These are phyloP conservation scores for Xylocampa areola DNA, from an alignment of 2,888 invertebrate species.

Conservation along the genomic window DNA sequence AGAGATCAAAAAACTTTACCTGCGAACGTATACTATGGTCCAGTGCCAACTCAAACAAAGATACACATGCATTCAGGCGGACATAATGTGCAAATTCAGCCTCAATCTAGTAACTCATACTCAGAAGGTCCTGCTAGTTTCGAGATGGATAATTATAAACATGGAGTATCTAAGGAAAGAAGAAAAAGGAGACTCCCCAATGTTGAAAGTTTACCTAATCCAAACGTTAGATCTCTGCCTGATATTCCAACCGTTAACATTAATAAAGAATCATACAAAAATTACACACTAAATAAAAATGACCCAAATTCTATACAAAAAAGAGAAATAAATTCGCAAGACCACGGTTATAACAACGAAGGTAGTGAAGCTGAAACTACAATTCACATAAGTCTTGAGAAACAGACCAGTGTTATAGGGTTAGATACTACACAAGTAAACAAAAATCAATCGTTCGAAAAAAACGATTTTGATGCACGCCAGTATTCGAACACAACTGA, in stretches of 20 bases:
- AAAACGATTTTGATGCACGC: slow-evolving; percentile 30
- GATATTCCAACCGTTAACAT: slow-evolving; percentile 54
- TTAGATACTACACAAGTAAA: slow-evolving; percentile 40
- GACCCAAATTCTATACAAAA: slow-evolving; percentile 38
- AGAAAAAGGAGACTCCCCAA: slow-evolving; percentile 64
- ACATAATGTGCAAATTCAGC: slow-evolving; percentile 37
- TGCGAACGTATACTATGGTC: slow-evolving; percentile 55
- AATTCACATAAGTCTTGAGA: slow-evolving; percentile 83
- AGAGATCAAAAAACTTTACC: slow-evolving; percentile 55
- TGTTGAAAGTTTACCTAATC: slow-evolving; percentile 57
- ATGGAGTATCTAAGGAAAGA: slow-evolving; percentile 40
- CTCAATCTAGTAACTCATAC: slow-evolving; percentile 25
- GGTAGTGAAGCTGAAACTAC: slow-evolving; percentile 87
- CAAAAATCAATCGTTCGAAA: slow-evolving; percentile 43
- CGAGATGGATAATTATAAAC: slow-evolving; percentile 50
- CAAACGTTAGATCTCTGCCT: slow-evolving; percentile 60
- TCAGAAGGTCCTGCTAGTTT: slow-evolving; percentile 27
- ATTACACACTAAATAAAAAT: slow-evolving; percentile 7
- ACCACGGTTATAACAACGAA: slow-evolving; percentile 88
- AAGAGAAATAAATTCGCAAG: slow-evolving; percentile 67
- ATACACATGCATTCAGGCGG: slow-evolving; percentile 31
- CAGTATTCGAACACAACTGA: slow-evolving; percentile 30
- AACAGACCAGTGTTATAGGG: slow-evolving; percentile 68
- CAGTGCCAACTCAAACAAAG: slow-evolving; percentile 40
- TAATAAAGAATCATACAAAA: slow-evolving; percentile 12